phyloP scores from a whole-genome alignment of 2,888 invertebrate species.

The Parasteatoda lunata region DNA sequence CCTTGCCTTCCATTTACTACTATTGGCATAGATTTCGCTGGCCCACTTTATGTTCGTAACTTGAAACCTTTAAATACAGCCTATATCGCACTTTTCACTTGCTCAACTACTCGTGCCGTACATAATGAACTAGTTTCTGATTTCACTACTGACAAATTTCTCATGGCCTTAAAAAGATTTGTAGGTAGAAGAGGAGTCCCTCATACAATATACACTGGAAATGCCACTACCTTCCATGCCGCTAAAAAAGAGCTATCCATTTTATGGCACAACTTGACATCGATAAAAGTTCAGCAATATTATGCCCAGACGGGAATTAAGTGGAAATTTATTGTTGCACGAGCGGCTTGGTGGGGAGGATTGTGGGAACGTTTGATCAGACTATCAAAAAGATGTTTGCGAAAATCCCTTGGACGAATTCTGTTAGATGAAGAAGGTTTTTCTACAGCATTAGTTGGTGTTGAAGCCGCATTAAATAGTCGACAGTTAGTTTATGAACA shows the following conservation, averaged over 20 bases:
- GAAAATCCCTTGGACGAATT: too few species aligned
- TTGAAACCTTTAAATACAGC: neutral
- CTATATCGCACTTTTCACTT: slow-evolving; percentile 14
- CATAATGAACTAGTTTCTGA: slow-evolving; percentile 9
- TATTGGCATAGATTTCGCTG: neutral
- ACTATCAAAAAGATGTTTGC: neutral
- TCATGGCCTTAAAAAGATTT: slow-evolving; percentile 8
- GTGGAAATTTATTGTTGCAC: neutral
- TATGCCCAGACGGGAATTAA: neutral
- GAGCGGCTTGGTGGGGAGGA: slow-evolving; percentile 2
- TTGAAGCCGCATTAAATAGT: too few species aligned
- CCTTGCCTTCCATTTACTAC: too few species aligned
- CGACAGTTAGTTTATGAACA: too few species aligned
- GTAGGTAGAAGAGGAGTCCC: neutral
- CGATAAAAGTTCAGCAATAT: too few species aligned
- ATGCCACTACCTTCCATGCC: slow-evolving; percentile 4
- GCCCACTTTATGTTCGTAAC: neutral
- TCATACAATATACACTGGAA: neutral
- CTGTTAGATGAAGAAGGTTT: too few species aligned
- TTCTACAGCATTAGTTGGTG: too few species aligned
- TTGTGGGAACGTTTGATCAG: neutral
- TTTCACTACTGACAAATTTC: slow-evolving; percentile 12
- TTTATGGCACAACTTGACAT: neutral
- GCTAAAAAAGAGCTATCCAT: slow-evolving; percentile 5
- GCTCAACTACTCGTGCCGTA: neutral